phyloP scores from a whole-genome alignment of 2,113 vertebrate genomes.

The Ceyx melanurus region DNA sequence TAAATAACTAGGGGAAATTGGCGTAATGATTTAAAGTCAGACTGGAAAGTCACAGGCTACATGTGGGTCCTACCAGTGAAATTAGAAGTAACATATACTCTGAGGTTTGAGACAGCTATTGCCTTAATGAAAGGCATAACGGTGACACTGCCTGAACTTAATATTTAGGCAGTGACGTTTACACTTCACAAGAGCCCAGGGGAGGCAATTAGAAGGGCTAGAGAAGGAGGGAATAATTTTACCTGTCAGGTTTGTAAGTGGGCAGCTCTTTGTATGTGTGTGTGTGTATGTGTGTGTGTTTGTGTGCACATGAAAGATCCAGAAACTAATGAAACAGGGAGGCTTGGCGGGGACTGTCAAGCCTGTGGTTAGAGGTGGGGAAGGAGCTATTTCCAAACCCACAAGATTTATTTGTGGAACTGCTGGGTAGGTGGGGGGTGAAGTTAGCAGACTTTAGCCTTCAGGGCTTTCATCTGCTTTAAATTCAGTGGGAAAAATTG shows the following conservation, averaged over 20 bases:
- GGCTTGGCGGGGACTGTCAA: conserved; percentile 8
- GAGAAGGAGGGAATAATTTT: conserved; percentile 49
- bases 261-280: conserved; percentile 7
- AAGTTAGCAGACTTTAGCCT: conserved; percentile 32
- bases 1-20: conserved; percentile 2
- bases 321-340: conserved; percentile 8
- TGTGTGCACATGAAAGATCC: neutral
- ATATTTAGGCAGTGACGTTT: conserved; percentile 31
- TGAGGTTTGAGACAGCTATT: conserved; percentile 12
- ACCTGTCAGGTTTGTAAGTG: conserved; percentile 51
- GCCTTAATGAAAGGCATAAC: neutral
- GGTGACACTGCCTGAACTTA: conserved; percentile 7
- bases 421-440: conserved; percentile 9
- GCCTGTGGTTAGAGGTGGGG: conserved; percentile 44
- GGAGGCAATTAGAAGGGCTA: conserved; percentile 60
- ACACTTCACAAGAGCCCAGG: neutral
- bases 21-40: neutral
- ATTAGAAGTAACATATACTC: neutral
- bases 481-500: neutral
- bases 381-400: conserved; percentile 48
- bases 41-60: neutral
- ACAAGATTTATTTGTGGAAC: conserved; percentile 62
- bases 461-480: conserved; percentile 54
- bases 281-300: neutral
- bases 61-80: neutral